Evolutionary conservation across 53 echinoderm and acorn worm genomes (phyloP).

Genomic region (Hippasteria phrygiana): DNA sequence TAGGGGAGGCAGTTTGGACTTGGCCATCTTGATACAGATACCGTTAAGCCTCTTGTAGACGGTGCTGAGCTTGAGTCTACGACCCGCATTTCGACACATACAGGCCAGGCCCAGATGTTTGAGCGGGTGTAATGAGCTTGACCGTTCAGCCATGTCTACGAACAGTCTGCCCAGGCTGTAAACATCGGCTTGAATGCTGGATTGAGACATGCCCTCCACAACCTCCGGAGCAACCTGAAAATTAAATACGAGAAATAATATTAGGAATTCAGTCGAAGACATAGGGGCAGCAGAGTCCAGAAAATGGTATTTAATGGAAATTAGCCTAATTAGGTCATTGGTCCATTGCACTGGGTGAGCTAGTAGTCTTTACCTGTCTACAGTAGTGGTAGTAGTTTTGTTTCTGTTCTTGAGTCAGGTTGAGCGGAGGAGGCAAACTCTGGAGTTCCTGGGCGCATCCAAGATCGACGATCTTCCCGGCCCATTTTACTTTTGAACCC

Average conservation of each 20-base stretch:
- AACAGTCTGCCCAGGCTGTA: conserved; percentile 37
- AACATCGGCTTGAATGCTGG: not conserved
- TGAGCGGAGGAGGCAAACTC: not conserved
- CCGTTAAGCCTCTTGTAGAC: conserved; percentile 10
- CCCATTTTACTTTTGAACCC: conserved; percentile 27
- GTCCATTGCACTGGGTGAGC: too few species aligned
- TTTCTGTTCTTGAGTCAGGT: not conserved
- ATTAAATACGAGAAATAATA: not conserved
- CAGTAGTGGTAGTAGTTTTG: not conserved
- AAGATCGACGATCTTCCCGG: conserved; percentile 36
- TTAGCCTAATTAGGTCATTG: too few species aligned
- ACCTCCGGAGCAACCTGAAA: conserved; percentile 44
- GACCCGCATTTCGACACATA: not conserved
- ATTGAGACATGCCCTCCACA: conserved; percentile 19
- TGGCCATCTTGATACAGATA: conserved; percentile 20
- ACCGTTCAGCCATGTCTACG: not conserved
- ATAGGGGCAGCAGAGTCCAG: not conserved
- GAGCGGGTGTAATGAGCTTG: not conserved
- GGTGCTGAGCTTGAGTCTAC: conserved; percentile 1
- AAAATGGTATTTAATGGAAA: not conserved
- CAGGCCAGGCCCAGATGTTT: not conserved
- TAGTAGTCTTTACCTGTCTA: conserved; percentile 11
- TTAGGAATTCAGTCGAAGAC: not conserved
- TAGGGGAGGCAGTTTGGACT: not conserved
- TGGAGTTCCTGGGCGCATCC: conserved; percentile 11